phyloP scores from a whole-genome alignment of 2,113 vertebrate species.

The Cottus gobio region DNA sequence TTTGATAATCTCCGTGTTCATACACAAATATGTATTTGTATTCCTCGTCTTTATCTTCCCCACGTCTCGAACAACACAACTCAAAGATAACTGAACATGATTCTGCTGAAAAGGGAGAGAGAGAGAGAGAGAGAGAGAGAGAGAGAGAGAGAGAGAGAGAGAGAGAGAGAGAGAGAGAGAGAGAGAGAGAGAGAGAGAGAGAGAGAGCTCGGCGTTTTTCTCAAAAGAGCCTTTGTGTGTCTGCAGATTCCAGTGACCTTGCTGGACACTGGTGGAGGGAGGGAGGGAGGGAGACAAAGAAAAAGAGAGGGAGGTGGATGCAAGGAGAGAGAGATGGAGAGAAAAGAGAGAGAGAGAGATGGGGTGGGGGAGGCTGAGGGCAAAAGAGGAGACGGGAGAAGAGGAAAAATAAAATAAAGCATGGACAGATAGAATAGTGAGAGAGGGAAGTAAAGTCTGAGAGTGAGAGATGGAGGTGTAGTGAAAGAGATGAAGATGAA shows the following conservation, averaged over 20 bases:
- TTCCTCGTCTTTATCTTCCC: not conserved
- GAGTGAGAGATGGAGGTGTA: not conserved
- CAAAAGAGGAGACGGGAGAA: slow-evolving; percentile 29
- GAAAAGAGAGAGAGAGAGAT: slow-evolving; percentile 5
- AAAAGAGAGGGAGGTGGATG: slow-evolving; percentile 42
- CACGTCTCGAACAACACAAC: not conserved
- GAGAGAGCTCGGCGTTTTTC: slow-evolving; percentile 16
- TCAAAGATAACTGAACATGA: not conserved
- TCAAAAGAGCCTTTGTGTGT: slow-evolving; percentile 78
- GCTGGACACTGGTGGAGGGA: slow-evolving; percentile 46
- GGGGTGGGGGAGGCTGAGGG: not conserved
- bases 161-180: not conserved
- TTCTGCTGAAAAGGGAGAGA: slow-evolving; percentile 6
- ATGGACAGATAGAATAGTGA: not conserved
- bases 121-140: not conserved
- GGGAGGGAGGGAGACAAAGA: slow-evolving; percentile 58
- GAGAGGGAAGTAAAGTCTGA: not conserved
- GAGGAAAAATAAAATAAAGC: slow-evolving; percentile 6
- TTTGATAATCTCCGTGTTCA: slow-evolving; percentile 29
- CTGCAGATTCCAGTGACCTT: slow-evolving; percentile 70
- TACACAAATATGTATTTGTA: slow-evolving; percentile 11
- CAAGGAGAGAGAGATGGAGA: not conserved
- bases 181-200: not conserved
- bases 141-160: not conserved
- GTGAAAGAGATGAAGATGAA: not conserved